These are phyloP conservation scores for Enteromius argenteus DNA, from an alignment of 2,797 vertebrate genomes.

Conservation along the genomic window DNA sequence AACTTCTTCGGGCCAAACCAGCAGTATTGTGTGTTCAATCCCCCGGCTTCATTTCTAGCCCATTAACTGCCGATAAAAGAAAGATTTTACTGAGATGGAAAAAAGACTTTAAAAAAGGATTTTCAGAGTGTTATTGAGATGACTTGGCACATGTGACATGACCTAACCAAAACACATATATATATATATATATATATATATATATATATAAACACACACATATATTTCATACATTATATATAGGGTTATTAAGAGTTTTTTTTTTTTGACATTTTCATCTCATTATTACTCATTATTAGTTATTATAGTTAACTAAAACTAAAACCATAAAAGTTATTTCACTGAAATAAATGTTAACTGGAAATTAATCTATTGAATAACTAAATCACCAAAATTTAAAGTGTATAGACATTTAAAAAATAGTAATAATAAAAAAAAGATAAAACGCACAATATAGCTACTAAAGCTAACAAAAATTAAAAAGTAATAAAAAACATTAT, in stretches of 20 bases:
- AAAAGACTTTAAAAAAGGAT: not conserved
- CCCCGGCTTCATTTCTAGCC: not conserved
- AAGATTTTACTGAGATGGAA: not conserved
- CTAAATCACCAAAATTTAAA: not conserved
- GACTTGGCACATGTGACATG: not conserved
- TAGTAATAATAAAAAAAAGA: not conserved
- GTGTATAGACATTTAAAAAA: not conserved
- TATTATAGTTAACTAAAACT: not conserved
- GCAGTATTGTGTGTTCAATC: conserved; percentile 13
- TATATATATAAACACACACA: not conserved
- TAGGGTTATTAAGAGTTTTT: no score
- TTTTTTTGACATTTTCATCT: not conserved
- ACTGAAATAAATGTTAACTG: not conserved
- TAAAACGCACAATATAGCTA: not conserved
- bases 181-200: not conserved
- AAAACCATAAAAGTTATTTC: not conserved
- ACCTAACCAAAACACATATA: not conserved
- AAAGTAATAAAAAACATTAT: not conserved
- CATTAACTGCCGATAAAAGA: not conserved
- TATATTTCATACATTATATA: no score
- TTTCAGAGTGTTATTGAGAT: not conserved
- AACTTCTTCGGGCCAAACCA: not conserved
- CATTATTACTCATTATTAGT: not conserved
- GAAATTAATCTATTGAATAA: not conserved
- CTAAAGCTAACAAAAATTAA: not conserved